Conservation (phyloP, 2,113 vertebrate species). For the Rhadina sibilatrix region DNA sequence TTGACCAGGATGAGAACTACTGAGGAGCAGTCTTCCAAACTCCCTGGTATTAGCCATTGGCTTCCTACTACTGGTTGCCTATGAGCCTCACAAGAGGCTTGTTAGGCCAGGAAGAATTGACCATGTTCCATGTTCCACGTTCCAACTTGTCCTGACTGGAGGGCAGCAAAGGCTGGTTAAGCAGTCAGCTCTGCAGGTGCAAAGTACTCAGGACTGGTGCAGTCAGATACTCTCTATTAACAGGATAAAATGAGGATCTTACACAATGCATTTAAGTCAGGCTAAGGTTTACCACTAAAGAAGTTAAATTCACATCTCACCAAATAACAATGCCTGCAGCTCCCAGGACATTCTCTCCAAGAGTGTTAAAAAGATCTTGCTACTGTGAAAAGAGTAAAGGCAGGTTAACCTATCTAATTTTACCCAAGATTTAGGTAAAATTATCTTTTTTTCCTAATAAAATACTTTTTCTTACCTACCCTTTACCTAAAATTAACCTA, state of each 20-base stretch:
- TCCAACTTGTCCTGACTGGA: background rate
- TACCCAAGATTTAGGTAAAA: background rate
- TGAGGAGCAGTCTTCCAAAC: background rate
- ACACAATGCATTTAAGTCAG: background rate
- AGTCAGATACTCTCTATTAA: background rate
- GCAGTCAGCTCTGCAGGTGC: background rate
- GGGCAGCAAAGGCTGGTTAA: background rate
- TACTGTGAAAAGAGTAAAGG: slow-evolving; percentile 55
- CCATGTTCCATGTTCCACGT: background rate
- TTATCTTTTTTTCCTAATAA: background rate
- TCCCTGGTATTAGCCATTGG: background rate
- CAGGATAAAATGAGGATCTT: background rate
- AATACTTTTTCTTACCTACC: background rate
- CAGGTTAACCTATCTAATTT: background rate
- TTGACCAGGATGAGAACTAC: background rate
- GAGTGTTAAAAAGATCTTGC: slow-evolving; percentile 79
- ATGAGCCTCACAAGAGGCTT: background rate
- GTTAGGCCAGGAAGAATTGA: background rate
- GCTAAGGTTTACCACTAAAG: slow-evolving; percentile 72
- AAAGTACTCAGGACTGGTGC: background rate
- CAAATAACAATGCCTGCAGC: slow-evolving; percentile 81
- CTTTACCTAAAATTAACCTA: background rate
- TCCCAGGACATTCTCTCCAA: slow-evolving; percentile 80
- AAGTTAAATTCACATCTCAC: slow-evolving; percentile 79
- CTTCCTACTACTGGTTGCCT: background rate